Base-by-base conservation (phyloP, 2,888 invertebrate genomes). In the Polyommatus iphigenia region DNA sequence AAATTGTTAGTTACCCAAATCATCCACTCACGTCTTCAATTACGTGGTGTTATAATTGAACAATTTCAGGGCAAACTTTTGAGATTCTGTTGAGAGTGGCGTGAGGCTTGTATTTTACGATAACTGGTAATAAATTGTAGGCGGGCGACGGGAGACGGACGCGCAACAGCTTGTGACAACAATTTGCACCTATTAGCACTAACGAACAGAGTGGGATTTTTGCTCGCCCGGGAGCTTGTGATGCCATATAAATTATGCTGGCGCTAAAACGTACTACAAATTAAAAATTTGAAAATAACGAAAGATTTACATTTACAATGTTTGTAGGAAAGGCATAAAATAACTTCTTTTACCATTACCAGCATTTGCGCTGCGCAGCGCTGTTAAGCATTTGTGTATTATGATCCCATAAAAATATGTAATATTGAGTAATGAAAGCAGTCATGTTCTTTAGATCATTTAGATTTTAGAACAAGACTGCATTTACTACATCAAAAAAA, bases 181-280 rank as follows among this genome's bases (percentile, higher is more conserved):
- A 54, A 75, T 75, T 75, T 75, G 50, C 75, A 75, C 50, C 75
- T 50, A 75, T 75, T 75, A 75, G 54, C 75, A 75, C 75, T 75
- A 75, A 75, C 75, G 75, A 75, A 75, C 75, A 13, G 50, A 13
- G 46, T 46, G 73, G 73, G 41, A n/a, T 32, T 67, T 29, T 67
- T 67, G 50, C 20, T 50, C 24, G 24, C 50, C 75, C 2, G 46
- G 20, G 50, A 67, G 67, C 32, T 15, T 20, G 24, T 32, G 67
- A 29, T 67, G 29, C 15, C 29, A 29, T 32, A 67, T 29, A 67
- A 10, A 59, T 59, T 59, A 59, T 8, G 20, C 8, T 13, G 62
- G 20, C 62, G 20, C 24, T 67, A 24, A 8, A 13, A 10, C 13
- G 24, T 62, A 62, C 62, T 24, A 67, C 8, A 8, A 59, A 59